These are phyloP conservation scores for Tryphoninae sp. DNA, from an alignment of 2,888 invertebrate species.

Conservation along the genomic window DNA sequence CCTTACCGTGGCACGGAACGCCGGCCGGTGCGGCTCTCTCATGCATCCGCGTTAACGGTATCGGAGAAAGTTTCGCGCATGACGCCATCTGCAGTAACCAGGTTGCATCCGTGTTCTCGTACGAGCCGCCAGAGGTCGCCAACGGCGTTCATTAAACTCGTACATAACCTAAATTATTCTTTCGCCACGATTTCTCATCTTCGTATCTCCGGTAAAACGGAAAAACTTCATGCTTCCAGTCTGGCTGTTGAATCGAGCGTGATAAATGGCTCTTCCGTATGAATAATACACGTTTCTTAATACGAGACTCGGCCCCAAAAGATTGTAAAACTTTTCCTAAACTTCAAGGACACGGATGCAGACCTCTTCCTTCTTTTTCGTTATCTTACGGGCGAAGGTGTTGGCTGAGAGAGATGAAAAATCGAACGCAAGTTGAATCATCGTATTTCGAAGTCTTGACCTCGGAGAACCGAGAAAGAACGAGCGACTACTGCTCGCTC, in stretches of 20 bases:
- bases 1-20: conserved; percentile 13
- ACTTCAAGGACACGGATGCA: too few species aligned
- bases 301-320: too few species aligned
- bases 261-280: too few species aligned
- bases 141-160: background rate
- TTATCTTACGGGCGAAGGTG: too few species aligned
- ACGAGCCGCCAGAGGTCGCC: conserved; percentile 39
- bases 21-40: conserved; percentile 61
- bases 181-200: background rate
- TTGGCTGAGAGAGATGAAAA: conserved; percentile 7
- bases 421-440: conserved; percentile 38
- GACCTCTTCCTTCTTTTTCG: background rate
- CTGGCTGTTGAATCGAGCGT: too few species aligned
- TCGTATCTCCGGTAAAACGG: background rate
- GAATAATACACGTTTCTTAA: too few species aligned
- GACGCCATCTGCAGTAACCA: conserved; percentile 60
- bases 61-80: conserved; percentile 64
- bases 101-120: conserved; percentile 46
- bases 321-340: too few species aligned
- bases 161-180: background rate
- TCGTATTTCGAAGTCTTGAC: conserved; percentile 55
- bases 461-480: conserved; percentile 45
- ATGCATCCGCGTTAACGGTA: conserved; percentile 61
- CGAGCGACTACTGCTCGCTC: conserved; percentile 17
- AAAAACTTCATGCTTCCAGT: background rate